Evolutionary conservation across 2,797 vertebrate genomes (phyloP).

Genomic region (Melanotaenia boesemani): DNA sequence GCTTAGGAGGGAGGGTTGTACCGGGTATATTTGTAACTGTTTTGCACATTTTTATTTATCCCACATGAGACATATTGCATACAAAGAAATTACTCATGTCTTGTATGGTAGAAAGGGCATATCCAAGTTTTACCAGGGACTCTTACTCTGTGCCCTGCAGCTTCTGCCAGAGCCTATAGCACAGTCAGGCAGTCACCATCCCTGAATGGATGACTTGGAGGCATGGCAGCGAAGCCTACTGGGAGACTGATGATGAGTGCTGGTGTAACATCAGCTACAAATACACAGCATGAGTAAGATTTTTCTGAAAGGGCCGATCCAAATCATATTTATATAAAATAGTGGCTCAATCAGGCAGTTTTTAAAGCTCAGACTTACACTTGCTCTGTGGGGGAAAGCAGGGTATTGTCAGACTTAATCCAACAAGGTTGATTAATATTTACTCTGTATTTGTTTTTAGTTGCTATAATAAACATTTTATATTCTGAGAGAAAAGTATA

Average conservation of each 20-base stretch:
- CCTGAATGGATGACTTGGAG: slow-evolving; percentile 64
- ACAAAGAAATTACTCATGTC: slow-evolving; percentile 46
- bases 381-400: slow-evolving; percentile 66
- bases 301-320: slow-evolving; percentile 18
- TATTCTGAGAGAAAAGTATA: slow-evolving; percentile 63
- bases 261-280: slow-evolving; percentile 43
- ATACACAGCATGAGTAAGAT: slow-evolving; percentile 23
- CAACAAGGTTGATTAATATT: slow-evolving; percentile 66
- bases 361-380: slow-evolving; percentile 56
- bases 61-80: slow-evolving; percentile 31
- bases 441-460: slow-evolving; percentile 71
- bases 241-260: slow-evolving; percentile 16
- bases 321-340: slow-evolving; percentile 52
- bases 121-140: slow-evolving; percentile 55
- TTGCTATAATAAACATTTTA: slow-evolving; percentile 77
- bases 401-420: slow-evolving; percentile 57
- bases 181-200: slow-evolving; percentile 61
- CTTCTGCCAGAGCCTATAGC: slow-evolving; percentile 64
- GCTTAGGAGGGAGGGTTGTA: slow-evolving; percentile 28
- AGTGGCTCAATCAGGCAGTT: slow-evolving; percentile 36
- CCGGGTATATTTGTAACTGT: slow-evolving; percentile 63
- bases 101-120: slow-evolving; percentile 39
- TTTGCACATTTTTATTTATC: slow-evolving; percentile 41
- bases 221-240: slow-evolving; percentile 32
- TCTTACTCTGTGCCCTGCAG: slow-evolving; percentile 63